These are phyloP conservation scores for Stenolophus ochropezus DNA, from an alignment of 2,888 invertebrate genomes.

Conservation along the genomic window DNA sequence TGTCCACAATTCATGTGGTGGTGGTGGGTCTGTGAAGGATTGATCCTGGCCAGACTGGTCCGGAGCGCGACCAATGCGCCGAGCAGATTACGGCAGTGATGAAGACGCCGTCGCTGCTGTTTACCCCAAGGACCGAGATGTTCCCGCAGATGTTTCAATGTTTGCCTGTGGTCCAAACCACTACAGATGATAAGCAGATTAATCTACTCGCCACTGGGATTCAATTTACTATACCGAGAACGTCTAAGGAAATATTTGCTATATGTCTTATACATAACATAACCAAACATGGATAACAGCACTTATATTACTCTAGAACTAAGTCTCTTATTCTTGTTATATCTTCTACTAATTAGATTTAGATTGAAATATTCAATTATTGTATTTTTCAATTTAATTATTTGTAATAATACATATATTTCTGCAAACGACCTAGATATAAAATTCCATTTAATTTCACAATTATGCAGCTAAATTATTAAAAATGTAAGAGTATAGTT, in stretches of 20 bases:
- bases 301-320: too few species aligned
- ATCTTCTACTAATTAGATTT: too few species aligned
- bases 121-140: constrained; percentile 32
- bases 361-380: too few species aligned
- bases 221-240: background rate
- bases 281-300: too few species aligned
- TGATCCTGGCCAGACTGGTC: background rate
- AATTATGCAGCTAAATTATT: too few species aligned
- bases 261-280: background rate
- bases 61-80: background rate
- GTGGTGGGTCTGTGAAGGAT: background rate
- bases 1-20: background rate
- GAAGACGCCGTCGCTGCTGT: constrained; percentile 15
- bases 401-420: too few species aligned
- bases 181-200: constrained; percentile 39
- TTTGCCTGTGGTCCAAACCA: constrained; percentile 8
- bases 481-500: too few species aligned
- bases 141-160: constrained; percentile 26
- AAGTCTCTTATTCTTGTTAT: too few species aligned
- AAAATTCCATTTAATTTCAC: too few species aligned
- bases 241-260: background rate
- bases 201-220: background rate
- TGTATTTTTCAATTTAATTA: too few species aligned
- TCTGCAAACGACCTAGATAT: too few species aligned
- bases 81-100: constrained; percentile 9